Percentiles rank a stretch among this genome's conserved stretches.
phyloP scores from a whole-genome alignment of 2,888 invertebrate species.

The Branchellion lobata region DNA sequence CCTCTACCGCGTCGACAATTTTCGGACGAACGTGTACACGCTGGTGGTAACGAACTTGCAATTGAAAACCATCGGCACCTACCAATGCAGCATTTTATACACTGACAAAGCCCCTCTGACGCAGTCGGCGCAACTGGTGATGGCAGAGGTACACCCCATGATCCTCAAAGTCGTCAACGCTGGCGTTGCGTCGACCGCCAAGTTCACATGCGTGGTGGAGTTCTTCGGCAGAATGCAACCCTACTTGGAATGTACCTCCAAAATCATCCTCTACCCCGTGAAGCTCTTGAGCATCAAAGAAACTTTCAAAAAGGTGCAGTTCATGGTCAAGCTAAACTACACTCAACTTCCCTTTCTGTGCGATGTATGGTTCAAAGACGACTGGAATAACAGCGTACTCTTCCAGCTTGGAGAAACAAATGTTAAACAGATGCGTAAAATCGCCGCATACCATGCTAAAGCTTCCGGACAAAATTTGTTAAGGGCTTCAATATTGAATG shows the following conservation, averaged over 20 bases:
- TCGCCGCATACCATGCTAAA: too few relatives aligned
- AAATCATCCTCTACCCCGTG: background rate
- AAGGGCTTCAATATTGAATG: too few relatives aligned
- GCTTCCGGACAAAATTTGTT: too few relatives aligned
- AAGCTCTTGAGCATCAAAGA: background rate
- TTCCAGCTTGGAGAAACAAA: background rate
- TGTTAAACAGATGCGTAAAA: too few relatives aligned
- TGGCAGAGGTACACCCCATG: conserved; percentile 2
- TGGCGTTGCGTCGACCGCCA: background rate
- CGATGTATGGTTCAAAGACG: conserved; percentile 13
- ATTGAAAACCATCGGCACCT: conserved; percentile 7
- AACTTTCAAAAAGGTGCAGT: background rate
- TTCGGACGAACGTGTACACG: background rate
- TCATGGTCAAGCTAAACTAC: background rate
- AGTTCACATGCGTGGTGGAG: conserved; percentile 6
- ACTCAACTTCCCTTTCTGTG: background rate
- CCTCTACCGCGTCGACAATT: conserved; percentile 14
- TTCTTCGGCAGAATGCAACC: conserved; percentile 34
- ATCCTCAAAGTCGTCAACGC: background rate
- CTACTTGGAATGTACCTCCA: conserved; percentile 13
- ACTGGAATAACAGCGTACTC: background rate
- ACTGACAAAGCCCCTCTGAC: background rate
- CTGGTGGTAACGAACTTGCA: background rate
- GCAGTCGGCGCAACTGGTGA: conserved; percentile 7
- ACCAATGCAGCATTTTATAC: conserved; percentile 18